A percentile compares a stretch with the other conserved stretches of the same genome.
These are phyloP conservation scores for Coleophora flavipennella DNA, from an alignment of 2,888 invertebrate species.

Conservation along the genomic window DNA sequence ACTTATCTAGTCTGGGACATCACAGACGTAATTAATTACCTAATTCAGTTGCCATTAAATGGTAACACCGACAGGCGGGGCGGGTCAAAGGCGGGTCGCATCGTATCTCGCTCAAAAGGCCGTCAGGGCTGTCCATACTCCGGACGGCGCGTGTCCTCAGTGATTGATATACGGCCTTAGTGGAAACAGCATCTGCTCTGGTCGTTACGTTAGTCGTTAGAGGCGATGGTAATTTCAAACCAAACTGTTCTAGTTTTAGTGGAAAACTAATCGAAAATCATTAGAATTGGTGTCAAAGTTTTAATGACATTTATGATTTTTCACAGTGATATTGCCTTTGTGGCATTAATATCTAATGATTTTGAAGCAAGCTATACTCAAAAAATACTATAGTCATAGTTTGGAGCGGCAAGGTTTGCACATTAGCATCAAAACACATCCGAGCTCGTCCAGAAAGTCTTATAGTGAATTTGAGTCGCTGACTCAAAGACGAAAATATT, in stretches of 20 bases:
- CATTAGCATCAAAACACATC: too few species aligned
- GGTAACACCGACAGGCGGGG: background rate
- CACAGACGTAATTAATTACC: slow-evolving; percentile 9
- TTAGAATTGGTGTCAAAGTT: slow-evolving; percentile 1
- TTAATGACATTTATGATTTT: background rate
- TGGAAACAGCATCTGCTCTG: slow-evolving; percentile 3
- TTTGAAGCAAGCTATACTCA: too few species aligned
- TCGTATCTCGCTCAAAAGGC: slow-evolving; percentile 48
- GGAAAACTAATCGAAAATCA: background rate
- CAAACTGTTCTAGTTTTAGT: slow-evolving; percentile 10
- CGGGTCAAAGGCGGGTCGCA: slow-evolving; percentile 15
- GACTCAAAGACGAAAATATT: too few species aligned
- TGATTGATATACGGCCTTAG: slow-evolving; percentile 43
- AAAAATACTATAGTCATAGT: too few species aligned
- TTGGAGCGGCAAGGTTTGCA: too few species aligned
- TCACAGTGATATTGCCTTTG: too few species aligned
- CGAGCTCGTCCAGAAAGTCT: too few species aligned
- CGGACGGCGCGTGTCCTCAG: slow-evolving; percentile 16
- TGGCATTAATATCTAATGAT: too few species aligned
- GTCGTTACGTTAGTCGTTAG: slow-evolving; percentile 4
- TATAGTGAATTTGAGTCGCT: too few species aligned
- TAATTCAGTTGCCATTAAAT: background rate
- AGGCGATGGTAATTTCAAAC: slow-evolving; percentile 13
- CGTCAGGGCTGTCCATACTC: slow-evolving; percentile 33
- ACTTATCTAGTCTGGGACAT: too few species aligned